Conservation (phyloP, 2,113 vertebrate species). For the Takifugu flavidus region DNA sequence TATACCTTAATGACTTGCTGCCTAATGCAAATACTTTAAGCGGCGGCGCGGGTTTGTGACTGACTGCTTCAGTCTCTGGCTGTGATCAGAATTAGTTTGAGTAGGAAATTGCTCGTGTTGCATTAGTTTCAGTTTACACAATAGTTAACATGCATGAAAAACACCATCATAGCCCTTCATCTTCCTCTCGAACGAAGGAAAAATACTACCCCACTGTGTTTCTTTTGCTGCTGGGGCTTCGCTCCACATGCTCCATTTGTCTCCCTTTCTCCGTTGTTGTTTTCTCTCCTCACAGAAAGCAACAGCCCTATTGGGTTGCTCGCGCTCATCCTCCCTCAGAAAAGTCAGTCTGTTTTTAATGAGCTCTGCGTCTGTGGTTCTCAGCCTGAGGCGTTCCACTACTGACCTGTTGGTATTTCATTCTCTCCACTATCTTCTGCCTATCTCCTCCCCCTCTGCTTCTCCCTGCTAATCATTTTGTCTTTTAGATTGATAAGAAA, state of each 20-base stretch:
- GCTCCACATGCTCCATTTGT: conserved; percentile 38
- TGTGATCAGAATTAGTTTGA: too few species aligned
- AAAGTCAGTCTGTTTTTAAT: conserved; percentile 66
- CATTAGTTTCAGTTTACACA: too few species aligned
- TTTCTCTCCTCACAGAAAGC: conserved; percentile 36
- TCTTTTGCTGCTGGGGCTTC: conserved; percentile 19
- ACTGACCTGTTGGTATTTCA: conserved; percentile 70
- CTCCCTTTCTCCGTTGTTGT: conserved; percentile 40
- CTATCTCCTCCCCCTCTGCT: conserved; percentile 13
- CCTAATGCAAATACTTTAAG: too few species aligned
- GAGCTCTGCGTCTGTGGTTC: conserved; percentile 65
- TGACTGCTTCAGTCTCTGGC: too few species aligned
- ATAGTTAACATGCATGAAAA: too few species aligned
- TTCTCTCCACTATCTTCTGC: conserved; percentile 36
- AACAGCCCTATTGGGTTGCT: conserved; percentile 48
- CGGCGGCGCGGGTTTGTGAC: too few species aligned
- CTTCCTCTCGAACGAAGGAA: conserved; percentile 22
- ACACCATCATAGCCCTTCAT: background rate
- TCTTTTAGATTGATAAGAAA: background rate
- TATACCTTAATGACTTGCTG: too few species aligned
- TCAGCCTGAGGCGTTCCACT: conserved; percentile 57
- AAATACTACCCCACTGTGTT: conserved; percentile 17
- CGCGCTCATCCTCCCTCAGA: conserved; percentile 38
- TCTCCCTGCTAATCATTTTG: background rate
- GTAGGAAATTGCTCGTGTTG: too few species aligned